These are phyloP conservation scores for Camelus bactrianus DNA, from an alignment of 2,113 vertebrate species.

Conservation along the genomic window DNA sequence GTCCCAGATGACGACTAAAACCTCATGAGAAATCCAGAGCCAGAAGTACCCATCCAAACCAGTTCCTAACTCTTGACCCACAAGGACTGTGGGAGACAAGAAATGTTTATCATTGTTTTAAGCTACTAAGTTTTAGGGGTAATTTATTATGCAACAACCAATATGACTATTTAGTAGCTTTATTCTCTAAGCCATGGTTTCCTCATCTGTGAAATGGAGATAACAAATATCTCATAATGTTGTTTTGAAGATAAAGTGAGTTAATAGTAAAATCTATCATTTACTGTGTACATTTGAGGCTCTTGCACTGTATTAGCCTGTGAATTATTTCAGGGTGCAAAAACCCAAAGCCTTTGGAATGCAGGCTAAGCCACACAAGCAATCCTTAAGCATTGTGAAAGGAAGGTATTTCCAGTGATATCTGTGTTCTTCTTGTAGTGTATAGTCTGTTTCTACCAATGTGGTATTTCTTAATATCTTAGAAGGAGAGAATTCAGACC, in stretches of 20 bases:
- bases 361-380: not conserved
- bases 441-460: not conserved
- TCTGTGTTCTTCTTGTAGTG: not conserved
- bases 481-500: not conserved
- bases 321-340: not conserved
- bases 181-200: not conserved
- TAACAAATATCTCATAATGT: not conserved
- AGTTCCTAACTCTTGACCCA: not conserved
- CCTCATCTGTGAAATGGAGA: not conserved
- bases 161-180: not conserved
- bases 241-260: slow-evolving; percentile 6
- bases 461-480: not conserved
- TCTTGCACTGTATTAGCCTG: not conserved
- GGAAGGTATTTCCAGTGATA: not conserved
- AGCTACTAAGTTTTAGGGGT: not conserved
- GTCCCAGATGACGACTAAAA: not conserved
- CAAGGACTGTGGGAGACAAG: not conserved
- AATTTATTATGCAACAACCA: not conserved
- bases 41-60: not conserved
- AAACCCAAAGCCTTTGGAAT: not conserved
- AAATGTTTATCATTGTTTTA: not conserved
- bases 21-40: not conserved
- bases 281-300: not conserved
- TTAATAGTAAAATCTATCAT: not conserved
- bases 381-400: not conserved